A percentile compares a stretch with the other conserved stretches of the same genome.
phyloP scores from a whole-genome alignment of 2,113 vertebrate species.

The Phrynocephalus versicolor region DNA sequence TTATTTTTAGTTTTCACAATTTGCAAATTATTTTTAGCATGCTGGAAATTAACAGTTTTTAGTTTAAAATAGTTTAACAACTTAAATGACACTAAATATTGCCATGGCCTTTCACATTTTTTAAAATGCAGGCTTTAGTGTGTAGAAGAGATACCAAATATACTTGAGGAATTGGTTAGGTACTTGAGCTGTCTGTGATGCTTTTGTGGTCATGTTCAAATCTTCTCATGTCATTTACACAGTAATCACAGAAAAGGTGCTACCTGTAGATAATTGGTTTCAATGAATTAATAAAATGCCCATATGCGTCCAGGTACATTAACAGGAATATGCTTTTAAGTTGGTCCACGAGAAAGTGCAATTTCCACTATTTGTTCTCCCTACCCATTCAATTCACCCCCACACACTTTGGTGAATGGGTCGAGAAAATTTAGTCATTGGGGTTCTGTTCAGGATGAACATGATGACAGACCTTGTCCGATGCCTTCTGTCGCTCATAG shows the following conservation, averaged over 20 bases:
- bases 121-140: not conserved
- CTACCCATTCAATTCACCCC: not conserved
- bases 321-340: not conserved
- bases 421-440: not conserved
- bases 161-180: not conserved
- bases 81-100: not conserved
- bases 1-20: not conserved
- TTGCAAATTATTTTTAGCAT: not conserved
- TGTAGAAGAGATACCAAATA: not conserved
- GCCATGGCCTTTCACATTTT: not conserved
- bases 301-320: not conserved
- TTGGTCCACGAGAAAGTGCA: conserved; percentile 24
- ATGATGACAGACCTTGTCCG: not conserved
- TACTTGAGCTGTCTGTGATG: not conserved
- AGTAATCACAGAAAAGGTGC: not conserved
- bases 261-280: not conserved
- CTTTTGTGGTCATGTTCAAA: not conserved
- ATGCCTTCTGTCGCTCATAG: not conserved
- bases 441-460: not conserved
- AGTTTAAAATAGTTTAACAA: not conserved
- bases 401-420: no score
- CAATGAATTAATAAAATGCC: not conserved
- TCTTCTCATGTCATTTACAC: not conserved
- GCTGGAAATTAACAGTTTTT: not conserved
- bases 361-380: not conserved